Evolutionary conservation across 1,140 invertebrate species (phyloP).

Genomic region (Medauroidea extradentata): DNA sequence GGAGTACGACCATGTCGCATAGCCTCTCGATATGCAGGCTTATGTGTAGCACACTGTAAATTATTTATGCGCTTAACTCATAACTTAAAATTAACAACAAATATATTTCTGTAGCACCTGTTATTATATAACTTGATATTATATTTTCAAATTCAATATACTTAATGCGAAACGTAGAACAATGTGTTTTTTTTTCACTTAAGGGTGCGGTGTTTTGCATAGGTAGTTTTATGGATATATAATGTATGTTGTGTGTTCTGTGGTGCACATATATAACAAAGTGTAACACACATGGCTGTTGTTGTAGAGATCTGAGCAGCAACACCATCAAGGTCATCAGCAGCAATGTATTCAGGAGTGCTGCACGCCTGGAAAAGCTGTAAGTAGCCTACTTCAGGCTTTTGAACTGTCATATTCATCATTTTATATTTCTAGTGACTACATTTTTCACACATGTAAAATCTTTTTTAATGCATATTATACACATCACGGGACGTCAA

Average conservation of each 20-base stretch:
- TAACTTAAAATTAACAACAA: no score
- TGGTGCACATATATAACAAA: not conserved
- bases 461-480: no score
- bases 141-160: no score
- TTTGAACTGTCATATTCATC: slow-evolving; percentile 4
- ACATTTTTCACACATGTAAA: not conserved
- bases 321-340: slow-evolving; percentile 37
- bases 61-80: no score
- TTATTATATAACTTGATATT: no score
- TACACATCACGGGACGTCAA: no score
- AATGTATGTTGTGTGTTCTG: not conserved
- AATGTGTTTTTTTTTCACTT: not conserved
- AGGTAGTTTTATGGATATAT: not conserved
- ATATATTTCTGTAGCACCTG: no score
- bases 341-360: slow-evolving; percentile 38
- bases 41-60: no score
- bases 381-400: slow-evolving; percentile 38
- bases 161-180: no score
- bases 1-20: no score
- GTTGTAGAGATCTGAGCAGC: slow-evolving; percentile 41
- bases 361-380: slow-evolving; percentile 36
- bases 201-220: not conserved
- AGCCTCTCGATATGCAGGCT: no score
- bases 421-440: no score
- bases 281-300: slow-evolving; percentile 9